Conservation (phyloP, 2,888 invertebrate genomes). For the Tiphia femorata region DNA sequence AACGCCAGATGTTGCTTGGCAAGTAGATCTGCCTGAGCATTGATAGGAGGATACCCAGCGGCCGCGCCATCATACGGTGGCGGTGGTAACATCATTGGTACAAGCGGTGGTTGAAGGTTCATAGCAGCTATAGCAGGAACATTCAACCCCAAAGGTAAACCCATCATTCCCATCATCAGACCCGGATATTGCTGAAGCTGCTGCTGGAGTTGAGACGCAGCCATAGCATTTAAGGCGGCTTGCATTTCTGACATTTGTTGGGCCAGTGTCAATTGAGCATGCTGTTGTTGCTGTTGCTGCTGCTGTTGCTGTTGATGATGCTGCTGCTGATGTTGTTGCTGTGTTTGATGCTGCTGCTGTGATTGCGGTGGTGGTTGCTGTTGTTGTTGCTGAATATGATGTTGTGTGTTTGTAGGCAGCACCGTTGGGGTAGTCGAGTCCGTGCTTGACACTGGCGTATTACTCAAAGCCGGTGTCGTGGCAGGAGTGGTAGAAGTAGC, state of each 20-base stretch:
- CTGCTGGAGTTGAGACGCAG: conserved; percentile 80
- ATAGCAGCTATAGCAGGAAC: conserved; percentile 89
- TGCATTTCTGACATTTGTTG: conserved; percentile 89
- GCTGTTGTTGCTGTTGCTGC: conserved; percentile 66
- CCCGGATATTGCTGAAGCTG: conserved; percentile 91
- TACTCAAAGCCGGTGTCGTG: conserved; percentile 74
- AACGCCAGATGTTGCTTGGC: conserved; percentile 81
- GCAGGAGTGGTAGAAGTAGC: conserved; percentile 74
- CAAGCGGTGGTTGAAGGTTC: conserved; percentile 94
- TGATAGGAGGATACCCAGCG: conserved; percentile 61
- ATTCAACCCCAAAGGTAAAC: conserved; percentile 83
- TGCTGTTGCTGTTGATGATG: conserved; percentile 63
- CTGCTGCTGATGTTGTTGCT: conserved; percentile 62
- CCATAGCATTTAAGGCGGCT: conserved; percentile 85
- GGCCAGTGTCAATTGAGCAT: conserved; percentile 71
- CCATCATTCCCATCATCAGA: conserved; percentile 91
- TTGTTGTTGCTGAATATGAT: conserved; percentile 55
- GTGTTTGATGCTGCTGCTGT: conserved; percentile 66
- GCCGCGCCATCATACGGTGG: conserved; percentile 77
- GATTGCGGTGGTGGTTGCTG: conserved; percentile 67
- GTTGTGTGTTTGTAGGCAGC: conserved; percentile 46
- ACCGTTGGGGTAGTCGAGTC: conserved; percentile 68
- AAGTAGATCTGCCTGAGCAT: conserved; percentile 69
- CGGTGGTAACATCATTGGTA: conserved; percentile 90
- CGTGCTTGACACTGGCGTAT: conserved; percentile 75